phyloP scores from a whole-genome alignment of 2,888 invertebrate species.

The Sarcophaga carnaria region DNA sequence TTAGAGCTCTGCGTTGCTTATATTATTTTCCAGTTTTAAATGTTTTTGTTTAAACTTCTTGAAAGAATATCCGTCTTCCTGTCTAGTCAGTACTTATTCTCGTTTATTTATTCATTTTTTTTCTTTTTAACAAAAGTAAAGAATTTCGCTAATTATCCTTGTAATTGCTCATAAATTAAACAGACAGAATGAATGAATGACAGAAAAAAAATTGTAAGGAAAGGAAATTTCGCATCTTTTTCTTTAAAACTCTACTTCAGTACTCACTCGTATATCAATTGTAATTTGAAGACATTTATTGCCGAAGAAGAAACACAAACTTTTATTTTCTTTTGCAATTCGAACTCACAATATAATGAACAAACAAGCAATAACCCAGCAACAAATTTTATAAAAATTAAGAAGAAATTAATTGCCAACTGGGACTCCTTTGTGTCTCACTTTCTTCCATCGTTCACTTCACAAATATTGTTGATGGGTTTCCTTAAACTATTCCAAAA shows the following conservation, averaged over 20 bases:
- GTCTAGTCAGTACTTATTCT: slow-evolving; percentile 11
- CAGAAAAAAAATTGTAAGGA: neutral
- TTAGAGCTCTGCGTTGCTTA: too few relatives aligned
- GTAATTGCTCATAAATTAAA: slow-evolving; percentile 46
- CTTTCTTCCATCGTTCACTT: too few relatives aligned
- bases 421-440: too few relatives aligned
- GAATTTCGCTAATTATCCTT: slow-evolving; percentile 26
- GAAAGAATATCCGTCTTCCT: neutral
- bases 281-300: slow-evolving; percentile 37
- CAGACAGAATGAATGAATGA: neutral
- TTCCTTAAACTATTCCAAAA: too few relatives aligned
- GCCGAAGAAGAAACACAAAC: neutral
- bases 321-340: neutral
- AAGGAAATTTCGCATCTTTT: slow-evolving; percentile 7
- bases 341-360: neutral
- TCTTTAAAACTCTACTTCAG: slow-evolving; percentile 17
- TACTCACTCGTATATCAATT: slow-evolving; percentile 22
- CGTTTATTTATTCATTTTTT: neutral
- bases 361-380: neutral
- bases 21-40: neutral
- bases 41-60: neutral
- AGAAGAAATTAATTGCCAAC: too few relatives aligned
- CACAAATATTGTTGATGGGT: too few relatives aligned
- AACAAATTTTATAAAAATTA: neutral
- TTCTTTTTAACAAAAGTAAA: slow-evolving; percentile 6